Conservation (phyloP, 2,797 vertebrate species). For the Sebastiscus albofasciatus region DNA sequence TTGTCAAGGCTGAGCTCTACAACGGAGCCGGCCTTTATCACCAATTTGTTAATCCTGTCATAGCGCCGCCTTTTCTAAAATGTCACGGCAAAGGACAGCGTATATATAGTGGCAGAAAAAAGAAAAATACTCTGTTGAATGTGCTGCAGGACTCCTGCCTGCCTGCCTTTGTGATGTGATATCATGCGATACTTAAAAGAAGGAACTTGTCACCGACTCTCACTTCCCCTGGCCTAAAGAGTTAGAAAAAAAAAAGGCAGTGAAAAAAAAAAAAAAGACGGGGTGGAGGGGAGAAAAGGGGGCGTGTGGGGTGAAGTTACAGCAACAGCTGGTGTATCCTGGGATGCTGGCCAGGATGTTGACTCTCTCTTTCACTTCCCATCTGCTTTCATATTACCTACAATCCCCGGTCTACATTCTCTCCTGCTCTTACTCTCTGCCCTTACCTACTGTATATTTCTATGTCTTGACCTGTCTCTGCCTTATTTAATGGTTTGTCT, state of each 20-base stretch:
- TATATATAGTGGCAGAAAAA: neutral
- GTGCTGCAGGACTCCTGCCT: neutral
- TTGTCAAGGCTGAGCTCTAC: neutral
- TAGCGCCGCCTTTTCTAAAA: neutral
- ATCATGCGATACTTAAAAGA: slow-evolving; percentile 24
- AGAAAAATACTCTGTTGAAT: neutral
- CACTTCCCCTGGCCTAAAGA: slow-evolving; percentile 42
- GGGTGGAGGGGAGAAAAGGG: slow-evolving; percentile 22
- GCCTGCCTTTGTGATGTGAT: neutral
- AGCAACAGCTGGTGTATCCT: slow-evolving; percentile 87
- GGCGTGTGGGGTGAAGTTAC: slow-evolving; percentile 82
- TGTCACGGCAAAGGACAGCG: neutral
- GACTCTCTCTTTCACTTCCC: slow-evolving; percentile 75
- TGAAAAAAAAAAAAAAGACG: slow-evolving; percentile 8
- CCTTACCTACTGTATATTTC: slow-evolving; percentile 40
- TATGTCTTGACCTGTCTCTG: slow-evolving; percentile 22
- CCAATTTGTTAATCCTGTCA: slow-evolving; percentile 16
- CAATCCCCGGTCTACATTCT: slow-evolving; percentile 61
- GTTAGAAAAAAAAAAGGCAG: neutral
- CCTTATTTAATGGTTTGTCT: neutral
- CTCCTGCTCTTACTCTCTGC: slow-evolving; percentile 29
- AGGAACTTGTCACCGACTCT: slow-evolving; percentile 40
- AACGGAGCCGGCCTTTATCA: slow-evolving; percentile 5
- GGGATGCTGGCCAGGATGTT: slow-evolving; percentile 79
- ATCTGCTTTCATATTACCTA: slow-evolving; percentile 73